A percentile compares a stretch with the other conserved stretches of the same genome.
Evolutionary conservation across 2,888 invertebrate species (phyloP).

Genomic region (Catocala sponsa): DNA sequence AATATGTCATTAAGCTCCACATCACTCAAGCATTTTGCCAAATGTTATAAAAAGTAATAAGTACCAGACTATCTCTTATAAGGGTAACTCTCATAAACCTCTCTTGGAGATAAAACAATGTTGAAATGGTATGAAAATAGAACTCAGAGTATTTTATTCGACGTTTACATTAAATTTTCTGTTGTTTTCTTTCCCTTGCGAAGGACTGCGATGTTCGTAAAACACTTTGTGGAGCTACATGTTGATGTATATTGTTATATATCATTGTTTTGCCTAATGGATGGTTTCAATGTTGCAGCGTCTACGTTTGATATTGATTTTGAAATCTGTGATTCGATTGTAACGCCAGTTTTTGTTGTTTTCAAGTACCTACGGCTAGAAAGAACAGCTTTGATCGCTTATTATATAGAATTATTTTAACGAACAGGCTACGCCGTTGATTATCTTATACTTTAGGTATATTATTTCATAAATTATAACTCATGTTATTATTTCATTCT

Average conservation of each 20-base stretch:
- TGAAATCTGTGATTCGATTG: no score
- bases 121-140: conserved; percentile 25
- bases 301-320: neutral
- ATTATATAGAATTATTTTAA: no score
- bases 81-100: neutral
- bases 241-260: conserved; percentile 8
- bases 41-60: neutral
- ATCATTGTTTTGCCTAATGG: conserved; percentile 8
- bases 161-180: conserved; percentile 22
- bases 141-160: conserved; percentile 14
- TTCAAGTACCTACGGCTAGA: no score
- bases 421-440: no score
- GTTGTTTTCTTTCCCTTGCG: conserved; percentile 15
- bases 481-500: no score
- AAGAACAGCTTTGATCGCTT: no score
- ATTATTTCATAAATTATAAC: no score
- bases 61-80: conserved; percentile 7
- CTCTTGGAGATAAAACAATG: conserved; percentile 17
- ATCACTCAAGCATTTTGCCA: neutral
- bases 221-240: conserved; percentile 10
- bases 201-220: conserved; percentile 8
- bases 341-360: no score
- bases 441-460: no score
- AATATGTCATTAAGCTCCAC: neutral
- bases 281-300: conserved; percentile 2